A percentile compares a stretch with the other conserved stretches of the same genome.
These are phyloP conservation scores for Thalassoma bifasciatum DNA, from an alignment of 2,113 vertebrate species.

Conservation along the genomic window DNA sequence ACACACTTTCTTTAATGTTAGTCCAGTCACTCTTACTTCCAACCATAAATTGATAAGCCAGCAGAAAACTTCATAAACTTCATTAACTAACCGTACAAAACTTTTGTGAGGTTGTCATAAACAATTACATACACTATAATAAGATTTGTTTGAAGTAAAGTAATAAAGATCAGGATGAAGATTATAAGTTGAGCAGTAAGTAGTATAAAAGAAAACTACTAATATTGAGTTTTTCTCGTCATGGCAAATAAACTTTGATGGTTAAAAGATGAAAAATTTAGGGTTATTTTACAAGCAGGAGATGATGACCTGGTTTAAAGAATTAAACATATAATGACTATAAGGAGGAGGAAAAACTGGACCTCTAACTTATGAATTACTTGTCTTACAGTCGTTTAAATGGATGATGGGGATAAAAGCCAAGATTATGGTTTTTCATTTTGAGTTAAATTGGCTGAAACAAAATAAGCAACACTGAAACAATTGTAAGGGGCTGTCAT, in stretches of 20 bases:
- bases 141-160: slow-evolving; percentile 1
- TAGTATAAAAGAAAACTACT: background rate
- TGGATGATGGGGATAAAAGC: too few relatives aligned
- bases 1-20: slow-evolving; percentile 29
- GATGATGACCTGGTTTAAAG: too few relatives aligned
- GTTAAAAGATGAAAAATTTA: too few relatives aligned
- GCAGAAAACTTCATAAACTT: slow-evolving; percentile 18
- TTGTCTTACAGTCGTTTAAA: too few relatives aligned
- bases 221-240: background rate
- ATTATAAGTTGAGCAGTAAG: slow-evolving; percentile 2
- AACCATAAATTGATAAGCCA: slow-evolving; percentile 44
- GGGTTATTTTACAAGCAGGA: too few relatives aligned
- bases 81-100: background rate
- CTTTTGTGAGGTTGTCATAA: background rate
- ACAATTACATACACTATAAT: slow-evolving; percentile 4
- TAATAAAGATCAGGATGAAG: slow-evolving; percentile 10
- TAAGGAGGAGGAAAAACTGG: too few relatives aligned
- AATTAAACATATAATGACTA: too few relatives aligned
- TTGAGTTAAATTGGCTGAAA: too few relatives aligned
- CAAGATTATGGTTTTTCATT: too few relatives aligned
- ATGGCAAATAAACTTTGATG: too few relatives aligned
- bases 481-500: background rate
- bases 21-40: slow-evolving; percentile 38
- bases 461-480: background rate
- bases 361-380: too few relatives aligned